Evolutionary conservation across 1,140 invertebrate species (phyloP), one percentile per base, ranked within the genome.

Genomic region (Ceratoteleas bidentatus): DNA sequence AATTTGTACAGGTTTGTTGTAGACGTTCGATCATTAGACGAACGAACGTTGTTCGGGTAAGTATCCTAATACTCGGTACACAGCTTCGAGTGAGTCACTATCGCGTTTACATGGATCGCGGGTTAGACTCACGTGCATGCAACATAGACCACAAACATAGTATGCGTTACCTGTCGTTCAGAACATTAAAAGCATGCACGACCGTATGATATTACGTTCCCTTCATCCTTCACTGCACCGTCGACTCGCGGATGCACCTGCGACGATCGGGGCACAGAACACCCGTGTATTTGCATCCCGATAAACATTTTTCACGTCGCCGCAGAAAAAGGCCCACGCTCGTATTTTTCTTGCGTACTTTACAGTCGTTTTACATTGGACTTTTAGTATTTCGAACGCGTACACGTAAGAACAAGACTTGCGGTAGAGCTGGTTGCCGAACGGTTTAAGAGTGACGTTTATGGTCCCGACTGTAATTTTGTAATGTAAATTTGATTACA

Each of bases 171-270:
- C 80, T 86, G 83, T 85, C 83, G 62, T 65, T 57, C 74, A 77
- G 56, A 56, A 82, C 85, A 84, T 88, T 87, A 87, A 86, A 73
- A 73, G 61, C 74, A 72, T 83, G 84, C 85, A 86, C 85, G 81
- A 86, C 80, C 86, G 79, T 87, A 88, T 79, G 81, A 88, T 88
- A 88, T 88, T 85, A 83, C 84, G 69, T 84, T 80, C 81, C 77
- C 82, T 88, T 75, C 75, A 84, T 77, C 84, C 61, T 75, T 70
- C 78, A 69, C 62, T 62, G 58, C 61, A 50, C 62, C 49, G 66
- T 81, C 49, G 16, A 52, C 14, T 69, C 60, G 58, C 54, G 43
- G 36, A 84, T 87, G 84, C 85, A 88, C 87, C 87, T 88, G 87
- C 54, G 36, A 54, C 70, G 73, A 70, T 65, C 61, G 15, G n/a